Base-by-base conservation (phyloP, 2,888 invertebrate genomes). In the Catocala nupta region DNA sequence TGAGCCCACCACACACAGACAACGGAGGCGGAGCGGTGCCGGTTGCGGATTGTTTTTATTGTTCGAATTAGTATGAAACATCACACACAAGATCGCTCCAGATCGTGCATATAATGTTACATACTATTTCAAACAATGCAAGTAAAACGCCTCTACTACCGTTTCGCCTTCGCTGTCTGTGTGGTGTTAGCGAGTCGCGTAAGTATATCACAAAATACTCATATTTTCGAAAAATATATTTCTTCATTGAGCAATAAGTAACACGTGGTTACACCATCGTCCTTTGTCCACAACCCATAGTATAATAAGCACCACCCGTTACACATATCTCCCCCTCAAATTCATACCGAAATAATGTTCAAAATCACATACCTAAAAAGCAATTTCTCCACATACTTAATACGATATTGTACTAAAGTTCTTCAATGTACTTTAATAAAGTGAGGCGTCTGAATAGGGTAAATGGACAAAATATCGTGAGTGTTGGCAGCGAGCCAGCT, bases 401-500 rank as follows among this genome's bases (percentile, higher is more conserved):
- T 47, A 47, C 49, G 45, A 60, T 60, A 60, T 55, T 60, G 49
- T 54, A 44, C 9, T 13, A 34, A 51, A 51, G 51, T 36, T 36
- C 13, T 63, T 54, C 48, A 58, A 54, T 63, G 64, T 61, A 58
- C 73, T 73, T 68, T 73, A 72, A 72, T 74, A 74, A 65, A 71
- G 55, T 52, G 52, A 25, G 59, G 70, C 57, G 25, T 25, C 25
- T 25, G 55, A 39, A 66, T 63, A 61, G 51, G 56, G 56, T 63
- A 72, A 66, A 72, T 67, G 58, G 16, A 70, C 58, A 63, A 60
- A 62, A 62, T 53, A 58, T 67, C 59, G 65, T 66, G 55, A 63
- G 59, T 53, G 42, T 63, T 72, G 83, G 82, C 76, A 65, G 58
- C 50, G 55, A 49, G 82, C 82, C 83, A 83, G 61, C 74, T 68